Percentiles rank a stretch among this genome's conserved stretches.
Conservation (phyloP, 2,113 vertebrate genomes). For the pig (Sus scrofa) region DNA sequence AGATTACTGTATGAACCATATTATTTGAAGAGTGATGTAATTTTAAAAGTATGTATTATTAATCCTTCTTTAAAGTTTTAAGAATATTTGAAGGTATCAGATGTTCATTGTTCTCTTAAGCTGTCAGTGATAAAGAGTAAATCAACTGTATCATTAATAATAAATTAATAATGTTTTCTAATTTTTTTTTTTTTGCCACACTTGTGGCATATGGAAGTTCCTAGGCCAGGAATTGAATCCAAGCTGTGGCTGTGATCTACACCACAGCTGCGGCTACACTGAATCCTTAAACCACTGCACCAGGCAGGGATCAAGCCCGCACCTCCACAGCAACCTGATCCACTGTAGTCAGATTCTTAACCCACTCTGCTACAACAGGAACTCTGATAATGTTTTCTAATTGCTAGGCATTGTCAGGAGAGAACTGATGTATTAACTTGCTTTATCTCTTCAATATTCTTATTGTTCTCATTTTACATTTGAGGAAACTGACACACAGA, state of each 20-base stretch:
- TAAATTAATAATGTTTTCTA: slow-evolving; percentile 64
- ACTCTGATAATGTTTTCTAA: slow-evolving; percentile 54
- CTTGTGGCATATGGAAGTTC: too few relatives aligned
- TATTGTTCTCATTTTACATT: slow-evolving; percentile 62
- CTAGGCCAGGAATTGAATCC: too few relatives aligned
- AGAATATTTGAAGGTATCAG: slow-evolving; percentile 48
- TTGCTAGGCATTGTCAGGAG: not conserved
- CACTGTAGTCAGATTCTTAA: too few relatives aligned
- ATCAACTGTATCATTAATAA: slow-evolving; percentile 51
- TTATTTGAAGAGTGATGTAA: slow-evolving; percentile 55
- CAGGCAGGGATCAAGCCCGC: too few relatives aligned
- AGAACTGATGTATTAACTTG: slow-evolving; percentile 46
- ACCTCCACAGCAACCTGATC: too few relatives aligned
- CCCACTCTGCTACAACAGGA: too few relatives aligned
- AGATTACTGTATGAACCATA: slow-evolving; percentile 48
- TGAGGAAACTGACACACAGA: slow-evolving; percentile 57
- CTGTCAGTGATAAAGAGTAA: slow-evolving; percentile 56
- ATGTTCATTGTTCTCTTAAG: slow-evolving; percentile 64
- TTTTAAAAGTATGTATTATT: slow-evolving; percentile 37
- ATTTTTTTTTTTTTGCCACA: too few relatives aligned
- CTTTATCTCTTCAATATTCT: slow-evolving; percentile 49
- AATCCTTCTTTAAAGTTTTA: slow-evolving; percentile 47
- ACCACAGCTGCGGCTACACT: too few relatives aligned
- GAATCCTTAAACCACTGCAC: too few relatives aligned
- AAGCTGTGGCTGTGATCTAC: too few relatives aligned